phyloP scores from a whole-genome alignment of 1,140 invertebrate species.

The Gryllus bimaculatus region DNA sequence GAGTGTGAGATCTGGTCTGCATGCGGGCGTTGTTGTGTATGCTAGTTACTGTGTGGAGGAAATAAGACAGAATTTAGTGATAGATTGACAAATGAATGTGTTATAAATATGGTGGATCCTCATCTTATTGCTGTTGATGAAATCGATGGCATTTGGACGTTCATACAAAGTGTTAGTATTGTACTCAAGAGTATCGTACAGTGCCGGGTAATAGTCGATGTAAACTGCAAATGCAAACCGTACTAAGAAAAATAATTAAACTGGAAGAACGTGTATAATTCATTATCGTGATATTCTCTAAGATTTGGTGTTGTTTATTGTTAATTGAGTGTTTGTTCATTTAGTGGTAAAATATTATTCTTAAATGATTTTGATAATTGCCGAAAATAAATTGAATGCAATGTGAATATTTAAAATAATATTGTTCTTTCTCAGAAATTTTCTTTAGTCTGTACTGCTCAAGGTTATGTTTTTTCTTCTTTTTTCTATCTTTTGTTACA shows the following conservation, averaged over 20 bases:
- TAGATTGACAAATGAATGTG: not conserved
- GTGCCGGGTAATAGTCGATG: not conserved
- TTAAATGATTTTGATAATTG: not conserved
- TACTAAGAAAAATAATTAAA: not conserved
- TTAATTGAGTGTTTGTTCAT: too few species aligned
- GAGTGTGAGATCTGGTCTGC: not conserved
- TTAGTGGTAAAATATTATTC: not conserved
- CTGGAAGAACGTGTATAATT: not conserved
- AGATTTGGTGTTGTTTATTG: not conserved
- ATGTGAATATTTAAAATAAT: not conserved
- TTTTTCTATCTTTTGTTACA: too few species aligned
- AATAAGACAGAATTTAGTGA: not conserved
- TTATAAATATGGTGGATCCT: conserved; percentile 16
- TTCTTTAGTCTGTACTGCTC: too few species aligned
- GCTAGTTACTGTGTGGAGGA: too few species aligned
- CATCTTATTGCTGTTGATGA: conserved; percentile 29
- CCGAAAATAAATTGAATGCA: not conserved
- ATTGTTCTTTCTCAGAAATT: too few species aligned
- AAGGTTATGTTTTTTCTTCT: too few species aligned
- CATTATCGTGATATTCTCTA: not conserved
- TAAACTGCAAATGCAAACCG: not conserved
- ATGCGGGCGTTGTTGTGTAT: not conserved
- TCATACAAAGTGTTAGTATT: conserved; percentile 35
- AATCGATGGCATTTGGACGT: conserved; percentile 36
- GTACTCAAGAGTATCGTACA: not conserved